phyloP scores from a whole-genome alignment of 2,797 vertebrate genomes.

The Oreochromis grahami region DNA sequence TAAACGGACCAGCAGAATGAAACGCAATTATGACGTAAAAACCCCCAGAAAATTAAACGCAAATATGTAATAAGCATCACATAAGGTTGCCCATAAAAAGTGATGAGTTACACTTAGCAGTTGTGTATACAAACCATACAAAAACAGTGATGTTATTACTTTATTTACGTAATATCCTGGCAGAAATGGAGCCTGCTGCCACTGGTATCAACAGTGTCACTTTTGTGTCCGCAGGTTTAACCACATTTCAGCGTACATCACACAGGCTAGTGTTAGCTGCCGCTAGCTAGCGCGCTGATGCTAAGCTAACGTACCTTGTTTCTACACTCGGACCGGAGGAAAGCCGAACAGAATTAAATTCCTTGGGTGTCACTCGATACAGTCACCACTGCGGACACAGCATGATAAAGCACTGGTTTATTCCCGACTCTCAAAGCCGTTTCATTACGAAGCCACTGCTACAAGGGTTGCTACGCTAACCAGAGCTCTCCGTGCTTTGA shows the following conservation, averaged over 20 bases:
- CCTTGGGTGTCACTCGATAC: slow-evolving; percentile 3
- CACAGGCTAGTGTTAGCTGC: not conserved
- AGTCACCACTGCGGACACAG: slow-evolving; percentile 65
- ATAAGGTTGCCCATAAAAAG: not conserved
- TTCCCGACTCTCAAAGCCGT: slow-evolving; percentile 7
- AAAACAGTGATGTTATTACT: not conserved
- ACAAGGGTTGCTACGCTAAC: not conserved
- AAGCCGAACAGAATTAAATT: slow-evolving; percentile 39
- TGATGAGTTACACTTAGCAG: not conserved
- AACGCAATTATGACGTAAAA: not conserved
- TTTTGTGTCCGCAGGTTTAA: not conserved
- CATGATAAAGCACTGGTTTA: slow-evolving; percentile 29
- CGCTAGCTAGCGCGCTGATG: not conserved
- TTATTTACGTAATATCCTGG: not conserved
- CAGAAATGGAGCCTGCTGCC: not conserved
- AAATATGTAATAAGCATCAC: not conserved
- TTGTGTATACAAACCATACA: not conserved
- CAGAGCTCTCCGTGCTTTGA: not conserved
- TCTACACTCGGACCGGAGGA: slow-evolving; percentile 60
- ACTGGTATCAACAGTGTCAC: not conserved
- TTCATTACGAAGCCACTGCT: slow-evolving; percentile 29
- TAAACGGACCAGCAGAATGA: not conserved
- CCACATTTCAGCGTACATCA: not conserved
- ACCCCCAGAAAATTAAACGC: accelerated
- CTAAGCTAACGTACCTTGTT: slow-evolving; percentile 71